Percentiles rank a stretch among this genome's conserved stretches.
Evolutionary conservation across 2,113 vertebrate genomes (phyloP).

Genomic region (Melanerpes formicivorus): DNA sequence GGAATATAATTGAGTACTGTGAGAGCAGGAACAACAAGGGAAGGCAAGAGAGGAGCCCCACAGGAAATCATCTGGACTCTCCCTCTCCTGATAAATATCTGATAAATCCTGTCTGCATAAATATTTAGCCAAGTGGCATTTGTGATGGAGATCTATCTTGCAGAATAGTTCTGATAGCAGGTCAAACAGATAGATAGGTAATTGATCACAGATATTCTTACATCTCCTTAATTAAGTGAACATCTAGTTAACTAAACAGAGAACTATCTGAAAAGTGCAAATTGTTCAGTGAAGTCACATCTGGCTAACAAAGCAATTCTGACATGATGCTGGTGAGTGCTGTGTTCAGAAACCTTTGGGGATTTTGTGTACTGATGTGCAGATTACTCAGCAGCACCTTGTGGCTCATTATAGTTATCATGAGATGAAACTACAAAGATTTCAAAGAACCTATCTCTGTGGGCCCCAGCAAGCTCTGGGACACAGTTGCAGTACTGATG

Average conservation of each 20-base stretch:
- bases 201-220: background rate
- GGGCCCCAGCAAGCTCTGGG: background rate
- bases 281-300: background rate
- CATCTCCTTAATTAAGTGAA: background rate
- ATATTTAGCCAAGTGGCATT: background rate
- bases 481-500: background rate
- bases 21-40: background rate
- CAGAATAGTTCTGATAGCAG: background rate
- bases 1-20: background rate
- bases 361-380: background rate
- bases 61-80: constrained; percentile 27
- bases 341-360: background rate
- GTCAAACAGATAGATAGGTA: background rate
- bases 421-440: constrained; percentile 4
- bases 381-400: constrained; percentile 3
- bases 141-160: background rate
- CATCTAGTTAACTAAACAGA: constrained; percentile 4
- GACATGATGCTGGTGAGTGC: background rate
- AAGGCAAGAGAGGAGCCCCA: background rate
- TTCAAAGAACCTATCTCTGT: constrained; percentile 19
- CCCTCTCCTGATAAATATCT: background rate
- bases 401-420: background rate
- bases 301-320: background rate
- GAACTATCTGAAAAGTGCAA: constrained; percentile 19
- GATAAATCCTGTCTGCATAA: background rate